Conservation (phyloP, 2,113 vertebrate genomes). For the Candoia aspera region DNA sequence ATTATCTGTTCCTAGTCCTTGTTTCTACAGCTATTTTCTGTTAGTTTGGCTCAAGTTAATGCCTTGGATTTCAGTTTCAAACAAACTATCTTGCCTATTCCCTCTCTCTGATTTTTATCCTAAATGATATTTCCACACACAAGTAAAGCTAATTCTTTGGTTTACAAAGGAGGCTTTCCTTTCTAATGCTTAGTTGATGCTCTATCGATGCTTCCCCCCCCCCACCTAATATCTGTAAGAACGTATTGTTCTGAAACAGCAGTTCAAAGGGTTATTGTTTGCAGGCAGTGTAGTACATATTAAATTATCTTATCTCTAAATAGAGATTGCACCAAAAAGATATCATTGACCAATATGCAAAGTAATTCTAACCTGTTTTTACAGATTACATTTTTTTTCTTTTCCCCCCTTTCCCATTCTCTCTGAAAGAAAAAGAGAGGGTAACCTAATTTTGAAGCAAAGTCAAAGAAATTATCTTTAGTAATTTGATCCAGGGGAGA, state of each 20-base stretch:
- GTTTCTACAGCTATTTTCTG: slow-evolving; percentile 69
- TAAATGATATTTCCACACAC: slow-evolving; percentile 73
- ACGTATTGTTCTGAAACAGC: neutral
- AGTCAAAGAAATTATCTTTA: slow-evolving; percentile 8
- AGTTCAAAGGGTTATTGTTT: neutral
- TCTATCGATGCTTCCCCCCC: neutral
- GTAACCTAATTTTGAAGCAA: neutral
- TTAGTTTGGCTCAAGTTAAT: slow-evolving; percentile 75
- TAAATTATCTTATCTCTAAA: neutral
- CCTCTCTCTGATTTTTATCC: slow-evolving; percentile 70
- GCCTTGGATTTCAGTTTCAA: slow-evolving; percentile 74
- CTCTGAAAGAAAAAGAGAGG: no score
- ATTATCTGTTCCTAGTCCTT: slow-evolving; percentile 75
- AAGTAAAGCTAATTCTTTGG: slow-evolving; percentile 61
- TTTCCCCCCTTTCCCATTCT: no score
- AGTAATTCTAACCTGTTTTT: neutral
- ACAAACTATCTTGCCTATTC: slow-evolving; percentile 76
- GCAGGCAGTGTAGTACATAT: rapidly evolving
- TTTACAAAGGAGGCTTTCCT: slow-evolving; percentile 53
- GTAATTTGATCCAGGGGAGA: neutral
- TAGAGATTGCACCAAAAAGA: neutral
- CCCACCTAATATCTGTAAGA: neutral
- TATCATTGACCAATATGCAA: neutral
- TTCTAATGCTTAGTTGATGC: slow-evolving; percentile 23
- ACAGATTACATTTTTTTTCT: neutral